Percentiles rank a stretch among this genome's conserved stretches.
phyloP scores from a whole-genome alignment of 2,888 invertebrate genomes.

The Fragum whitleyi region DNA sequence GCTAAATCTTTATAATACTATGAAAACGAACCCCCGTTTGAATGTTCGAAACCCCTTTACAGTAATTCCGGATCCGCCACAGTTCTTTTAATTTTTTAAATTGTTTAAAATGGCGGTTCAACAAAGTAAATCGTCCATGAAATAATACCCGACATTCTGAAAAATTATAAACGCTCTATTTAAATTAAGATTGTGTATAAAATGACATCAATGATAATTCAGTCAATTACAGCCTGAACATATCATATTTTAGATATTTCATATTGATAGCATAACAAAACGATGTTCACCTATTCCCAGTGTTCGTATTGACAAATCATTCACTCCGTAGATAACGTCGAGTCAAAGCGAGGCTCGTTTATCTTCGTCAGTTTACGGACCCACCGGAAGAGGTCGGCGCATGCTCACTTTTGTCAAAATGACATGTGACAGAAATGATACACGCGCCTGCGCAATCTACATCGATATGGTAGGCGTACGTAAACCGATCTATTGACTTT shows the following conservation, averaged over 20 bases:
- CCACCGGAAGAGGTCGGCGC: conserved; percentile 25
- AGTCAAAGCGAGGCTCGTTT: conserved; percentile 30
- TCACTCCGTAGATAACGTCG: conserved; percentile 12
- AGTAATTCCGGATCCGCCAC: no score
- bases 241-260: conserved; percentile 1
- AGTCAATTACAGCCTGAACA: not conserved
- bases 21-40: no score
- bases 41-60: no score
- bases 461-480: conserved; percentile 5
- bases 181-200: not conserved
- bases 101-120: no score
- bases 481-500: conserved; percentile 19
- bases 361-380: conserved; percentile 38
- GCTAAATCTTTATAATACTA: no score
- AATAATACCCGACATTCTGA: no score
- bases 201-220: conserved; percentile 14
- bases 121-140: no score
- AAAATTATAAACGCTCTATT: no score
- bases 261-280: conserved; percentile 9
- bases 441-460: conserved; percentile 26
- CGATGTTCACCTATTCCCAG: not conserved
- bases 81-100: no score
- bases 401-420: conserved; percentile 33
- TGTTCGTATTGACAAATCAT: conserved; percentile 16
- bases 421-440: not conserved